phyloP scores from a whole-genome alignment of 2,797 vertebrate species.

The Clarias laeviceps region DNA sequence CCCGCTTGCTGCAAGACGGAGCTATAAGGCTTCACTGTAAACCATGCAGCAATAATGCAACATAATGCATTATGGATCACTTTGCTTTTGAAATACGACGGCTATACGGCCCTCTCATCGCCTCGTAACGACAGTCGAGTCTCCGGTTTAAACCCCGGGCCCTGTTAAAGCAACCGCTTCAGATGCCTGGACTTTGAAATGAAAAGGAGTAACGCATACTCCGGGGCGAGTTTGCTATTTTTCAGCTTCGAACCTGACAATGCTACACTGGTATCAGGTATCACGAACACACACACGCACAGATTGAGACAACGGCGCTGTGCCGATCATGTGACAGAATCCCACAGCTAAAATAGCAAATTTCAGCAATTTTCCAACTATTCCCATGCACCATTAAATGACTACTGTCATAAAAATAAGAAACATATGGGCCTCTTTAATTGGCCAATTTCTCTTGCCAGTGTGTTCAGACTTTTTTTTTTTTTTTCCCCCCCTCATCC shows the following conservation, averaged over 20 bases:
- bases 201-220: constrained; percentile 33
- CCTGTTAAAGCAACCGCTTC: constrained; percentile 32
- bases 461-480: constrained; percentile 63
- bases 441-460: constrained; percentile 80
- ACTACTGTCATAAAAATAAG: constrained; percentile 75
- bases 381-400: constrained; percentile 76
- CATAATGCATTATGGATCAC: constrained; percentile 46
- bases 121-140: constrained; percentile 6
- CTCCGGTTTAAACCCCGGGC: constrained; percentile 25
- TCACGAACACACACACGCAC: neutral
- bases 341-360: constrained; percentile 46
- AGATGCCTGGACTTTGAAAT: constrained; percentile 20
- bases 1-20: constrained; percentile 33
- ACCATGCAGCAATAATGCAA: constrained; percentile 41
- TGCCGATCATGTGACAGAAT: constrained; percentile 12
- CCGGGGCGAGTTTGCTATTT: constrained; percentile 10
- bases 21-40: constrained; percentile 45
- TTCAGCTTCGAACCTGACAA: neutral
- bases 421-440: constrained; percentile 81
- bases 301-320: neutral
- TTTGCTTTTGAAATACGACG: constrained; percentile 9
- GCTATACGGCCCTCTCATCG: constrained; percentile 21
- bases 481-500: no score
- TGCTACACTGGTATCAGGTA: constrained; percentile 15
- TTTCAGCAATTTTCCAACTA: constrained; percentile 60